Conservation (phyloP, 92 coral and sea anemone genomes). For the Epizoanthus ramosus region DNA sequence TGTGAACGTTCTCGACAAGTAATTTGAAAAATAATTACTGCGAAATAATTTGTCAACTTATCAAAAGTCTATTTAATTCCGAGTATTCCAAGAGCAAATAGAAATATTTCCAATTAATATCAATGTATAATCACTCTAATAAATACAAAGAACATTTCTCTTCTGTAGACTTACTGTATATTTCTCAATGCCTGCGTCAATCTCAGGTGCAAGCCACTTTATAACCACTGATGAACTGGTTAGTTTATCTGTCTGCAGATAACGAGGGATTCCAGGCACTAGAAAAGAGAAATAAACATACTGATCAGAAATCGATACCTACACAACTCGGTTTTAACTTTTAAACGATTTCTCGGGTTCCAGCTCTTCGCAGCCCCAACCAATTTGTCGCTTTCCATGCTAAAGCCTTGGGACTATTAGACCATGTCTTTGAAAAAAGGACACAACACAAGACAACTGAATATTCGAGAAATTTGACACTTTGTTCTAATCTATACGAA, state of each 20-base stretch:
- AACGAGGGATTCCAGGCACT: slow-evolving; percentile 79
- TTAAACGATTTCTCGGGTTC: background rate
- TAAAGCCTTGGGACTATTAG: too few species aligned
- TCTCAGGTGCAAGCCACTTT: slow-evolving; percentile 75
- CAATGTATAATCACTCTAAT: background rate
- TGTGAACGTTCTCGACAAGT: too few species aligned
- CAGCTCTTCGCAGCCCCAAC: background rate
- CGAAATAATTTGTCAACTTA: too few species aligned
- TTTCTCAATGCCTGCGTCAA: slow-evolving; percentile 72
- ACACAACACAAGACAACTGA: too few species aligned
- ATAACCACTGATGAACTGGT: slow-evolving; percentile 63
- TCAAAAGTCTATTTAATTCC: too few species aligned
- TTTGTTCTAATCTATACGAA: too few species aligned
- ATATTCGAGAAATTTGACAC: too few species aligned
- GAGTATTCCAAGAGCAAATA: background rate
- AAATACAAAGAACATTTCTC: too few species aligned
- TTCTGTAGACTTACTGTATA: slow-evolving; percentile 58
- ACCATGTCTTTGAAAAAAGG: too few species aligned
- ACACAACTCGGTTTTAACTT: background rate
- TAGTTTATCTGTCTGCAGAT: slow-evolving; percentile 38
- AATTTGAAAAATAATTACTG: too few species aligned
- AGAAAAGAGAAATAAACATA: slow-evolving; percentile 1
- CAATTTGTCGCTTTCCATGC: too few species aligned
- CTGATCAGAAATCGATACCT: background rate
- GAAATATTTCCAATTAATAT: too few species aligned